A percentile compares a stretch with the other conserved stretches of the same genome.
phyloP scores from a whole-genome alignment of 1,140 invertebrate genomes.

The Trachelipus rathkii region DNA sequence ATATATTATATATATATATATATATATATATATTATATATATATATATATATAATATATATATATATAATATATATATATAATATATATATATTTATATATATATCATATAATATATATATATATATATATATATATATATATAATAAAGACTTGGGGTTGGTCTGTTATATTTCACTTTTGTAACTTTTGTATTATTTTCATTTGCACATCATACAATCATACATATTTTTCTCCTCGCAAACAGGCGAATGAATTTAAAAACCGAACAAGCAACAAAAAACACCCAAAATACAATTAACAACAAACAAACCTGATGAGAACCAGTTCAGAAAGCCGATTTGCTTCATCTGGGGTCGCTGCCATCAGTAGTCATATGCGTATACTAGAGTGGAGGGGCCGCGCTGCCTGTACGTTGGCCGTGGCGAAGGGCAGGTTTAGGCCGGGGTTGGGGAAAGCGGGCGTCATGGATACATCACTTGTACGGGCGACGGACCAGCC shows the following conservation, averaged over 20 bases:
- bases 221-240: too few species aligned
- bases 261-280: conserved; percentile 5
- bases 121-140: too few species aligned
- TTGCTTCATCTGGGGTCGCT: conserved; percentile 10
- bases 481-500: conserved; percentile 5
- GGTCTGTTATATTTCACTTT: background rate
- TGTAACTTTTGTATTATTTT: background rate
- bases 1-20: too few species aligned
- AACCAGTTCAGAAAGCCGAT: conserved; percentile 3
- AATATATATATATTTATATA: too few species aligned
- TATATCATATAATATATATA: too few species aligned
- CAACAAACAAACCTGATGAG: conserved; percentile 9
- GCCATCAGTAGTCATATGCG: background rate
- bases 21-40: too few species aligned
- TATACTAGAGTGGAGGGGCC: conserved; percentile 10
- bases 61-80: too few species aligned
- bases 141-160: background rate
- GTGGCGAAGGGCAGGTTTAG: conserved; percentile 8
- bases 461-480: conserved; percentile 9
- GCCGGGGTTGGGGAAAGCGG: background rate
- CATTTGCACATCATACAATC: background rate
- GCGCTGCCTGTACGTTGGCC: background rate
- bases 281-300: conserved; percentile 11
- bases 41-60: too few species aligned
- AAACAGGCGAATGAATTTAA: background rate